Evolutionary conservation across 2,888 invertebrate species (phyloP).

Genomic region (Sipha maydis): DNA sequence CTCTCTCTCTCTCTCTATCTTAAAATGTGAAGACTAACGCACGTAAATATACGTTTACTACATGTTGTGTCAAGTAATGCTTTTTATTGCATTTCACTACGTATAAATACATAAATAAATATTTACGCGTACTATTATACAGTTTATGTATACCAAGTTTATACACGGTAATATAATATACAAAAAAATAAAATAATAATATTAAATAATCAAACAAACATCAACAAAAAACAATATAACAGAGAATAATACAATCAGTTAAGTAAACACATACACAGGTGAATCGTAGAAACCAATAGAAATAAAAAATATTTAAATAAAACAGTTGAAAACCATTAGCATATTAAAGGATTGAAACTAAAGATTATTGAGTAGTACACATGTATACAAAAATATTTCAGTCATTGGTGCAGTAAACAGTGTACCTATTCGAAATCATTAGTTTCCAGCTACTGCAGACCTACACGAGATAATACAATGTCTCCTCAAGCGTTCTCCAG

Average conservation of each 20-base stretch:
- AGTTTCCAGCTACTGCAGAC: background rate
- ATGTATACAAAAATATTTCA: conserved; percentile 36
- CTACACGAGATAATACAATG: background rate
- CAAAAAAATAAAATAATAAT: background rate
- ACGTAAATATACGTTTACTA: background rate
- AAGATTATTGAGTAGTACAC: background rate
- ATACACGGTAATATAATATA: conserved; percentile 24
- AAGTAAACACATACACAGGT: background rate
- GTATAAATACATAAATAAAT: background rate
- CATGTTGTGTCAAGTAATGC: background rate
- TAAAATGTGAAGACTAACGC: background rate
- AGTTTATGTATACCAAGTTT: conserved; percentile 18
- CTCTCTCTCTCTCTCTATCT: background rate
- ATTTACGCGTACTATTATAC: background rate
- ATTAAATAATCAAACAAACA: conserved; percentile 39
- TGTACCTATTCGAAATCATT: background rate
- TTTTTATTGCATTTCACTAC: conserved; percentile 43
- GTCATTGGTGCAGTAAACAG: background rate
- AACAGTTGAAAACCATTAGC: background rate
- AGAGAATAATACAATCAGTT: background rate
- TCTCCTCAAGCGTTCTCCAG: background rate
- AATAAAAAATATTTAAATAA: conserved; percentile 1
- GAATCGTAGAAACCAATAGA: background rate
- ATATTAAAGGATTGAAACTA: background rate
- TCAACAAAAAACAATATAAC: conserved; percentile 51